These are phyloP conservation scores for Porites lutea DNA, from an alignment of 64 coral and sea anemone species.

Conservation along the genomic window DNA sequence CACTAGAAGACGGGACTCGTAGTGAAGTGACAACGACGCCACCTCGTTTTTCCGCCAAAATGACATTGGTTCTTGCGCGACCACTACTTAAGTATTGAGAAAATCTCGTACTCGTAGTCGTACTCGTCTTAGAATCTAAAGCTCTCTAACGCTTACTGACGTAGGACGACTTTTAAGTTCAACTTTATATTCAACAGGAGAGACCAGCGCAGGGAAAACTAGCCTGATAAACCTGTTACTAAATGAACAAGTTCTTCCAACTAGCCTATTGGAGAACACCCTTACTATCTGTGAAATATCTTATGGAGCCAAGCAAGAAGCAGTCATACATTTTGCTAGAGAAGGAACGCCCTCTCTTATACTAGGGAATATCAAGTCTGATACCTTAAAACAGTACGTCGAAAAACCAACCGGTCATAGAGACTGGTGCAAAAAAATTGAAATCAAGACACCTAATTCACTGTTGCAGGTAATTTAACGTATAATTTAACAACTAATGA, in stretches of 20 bases:
- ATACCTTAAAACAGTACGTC: not conserved
- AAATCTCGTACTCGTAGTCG: too few species aligned
- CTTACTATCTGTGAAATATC: conserved; percentile 4
- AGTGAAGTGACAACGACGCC: too few species aligned
- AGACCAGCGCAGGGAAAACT: not conserved
- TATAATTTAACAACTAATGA: not conserved
- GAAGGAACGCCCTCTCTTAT: not conserved
- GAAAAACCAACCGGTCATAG: not conserved
- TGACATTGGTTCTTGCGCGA: too few species aligned
- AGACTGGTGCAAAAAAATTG: not conserved
- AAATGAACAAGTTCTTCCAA: not conserved
- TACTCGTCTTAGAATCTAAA: too few species aligned
- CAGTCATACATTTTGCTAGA: not conserved
- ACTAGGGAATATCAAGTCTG: not conserved
- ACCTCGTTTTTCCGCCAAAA: too few species aligned
- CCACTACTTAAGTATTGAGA: too few species aligned
- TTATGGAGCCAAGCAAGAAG: not conserved
- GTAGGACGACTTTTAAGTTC: too few species aligned
- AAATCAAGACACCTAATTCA: not conserved
- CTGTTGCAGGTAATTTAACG: not conserved
- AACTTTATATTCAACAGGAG: not conserved
- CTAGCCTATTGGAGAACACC: not conserved
- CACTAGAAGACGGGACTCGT: too few species aligned
- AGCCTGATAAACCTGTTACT: not conserved
- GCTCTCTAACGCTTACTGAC: too few species aligned